Evolutionary conservation across 2,797 vertebrate genomes (phyloP).

Genomic region (Manis pentadactyla): DNA sequence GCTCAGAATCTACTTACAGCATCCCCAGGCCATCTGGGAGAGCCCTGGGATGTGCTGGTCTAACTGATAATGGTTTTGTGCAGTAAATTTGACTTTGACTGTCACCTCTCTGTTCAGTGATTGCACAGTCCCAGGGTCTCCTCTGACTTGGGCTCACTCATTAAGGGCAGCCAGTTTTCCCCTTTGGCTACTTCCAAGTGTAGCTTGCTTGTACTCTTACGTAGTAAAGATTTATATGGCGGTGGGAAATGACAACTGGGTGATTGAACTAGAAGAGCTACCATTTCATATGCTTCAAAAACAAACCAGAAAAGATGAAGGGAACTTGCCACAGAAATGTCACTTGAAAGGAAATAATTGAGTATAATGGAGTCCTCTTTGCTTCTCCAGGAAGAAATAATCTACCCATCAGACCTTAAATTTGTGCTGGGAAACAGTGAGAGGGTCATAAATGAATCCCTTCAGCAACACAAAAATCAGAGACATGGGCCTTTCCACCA

Average conservation of each 20-base stretch:
- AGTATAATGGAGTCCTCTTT: neutral
- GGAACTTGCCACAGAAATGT: neutral
- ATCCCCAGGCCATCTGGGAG: neutral
- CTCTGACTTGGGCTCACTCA: neutral
- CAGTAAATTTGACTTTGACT: neutral
- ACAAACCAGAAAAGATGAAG: neutral
- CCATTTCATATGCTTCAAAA: neutral
- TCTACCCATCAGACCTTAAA: neutral
- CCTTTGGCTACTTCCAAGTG: neutral
- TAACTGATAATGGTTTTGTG: neutral
- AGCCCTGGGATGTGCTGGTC: neutral
- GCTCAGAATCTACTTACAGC: neutral
- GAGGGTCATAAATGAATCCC: neutral
- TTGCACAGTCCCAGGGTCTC: neutral
- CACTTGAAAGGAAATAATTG: neutral
- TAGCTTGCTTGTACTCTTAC: neutral
- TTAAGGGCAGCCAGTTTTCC: neutral
- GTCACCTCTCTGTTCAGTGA: neutral
- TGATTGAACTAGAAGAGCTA: neutral
- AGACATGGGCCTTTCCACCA: neutral
- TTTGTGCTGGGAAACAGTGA: neutral
- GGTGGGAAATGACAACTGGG: neutral
- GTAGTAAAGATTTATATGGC: constrained; percentile 1
- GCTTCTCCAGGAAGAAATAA: neutral
- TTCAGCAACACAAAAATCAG: neutral